Conservation (phyloP, 2,797 vertebrate species). For the Anguilla pacifica region DNA sequence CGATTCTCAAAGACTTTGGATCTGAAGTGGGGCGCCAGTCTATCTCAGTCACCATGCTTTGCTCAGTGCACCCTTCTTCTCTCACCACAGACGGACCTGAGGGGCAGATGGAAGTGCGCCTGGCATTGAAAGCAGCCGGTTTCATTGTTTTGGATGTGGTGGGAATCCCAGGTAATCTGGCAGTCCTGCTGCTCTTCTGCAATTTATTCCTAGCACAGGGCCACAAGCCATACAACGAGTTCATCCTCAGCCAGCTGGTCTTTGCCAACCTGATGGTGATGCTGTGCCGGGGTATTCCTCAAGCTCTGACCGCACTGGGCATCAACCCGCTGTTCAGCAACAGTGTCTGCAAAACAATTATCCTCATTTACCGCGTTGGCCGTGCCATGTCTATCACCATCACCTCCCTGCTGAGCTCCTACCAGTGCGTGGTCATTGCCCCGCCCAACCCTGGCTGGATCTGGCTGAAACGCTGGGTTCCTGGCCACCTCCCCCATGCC, state of each 20-base stretch:
- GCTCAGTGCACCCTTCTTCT: no score
- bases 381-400: background rate
- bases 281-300: background rate
- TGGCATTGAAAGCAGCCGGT: constrained; percentile 45
- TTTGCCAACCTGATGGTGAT: constrained; percentile 45
- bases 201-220: background rate
- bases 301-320: background rate
- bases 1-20: no score
- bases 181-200: background rate
- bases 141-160: constrained; percentile 36
- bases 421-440: constrained; percentile 9
- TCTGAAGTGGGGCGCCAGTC: no score
- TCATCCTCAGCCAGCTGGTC: constrained; percentile 46
- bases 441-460: background rate
- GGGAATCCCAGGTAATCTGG: background rate
- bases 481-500: background rate
- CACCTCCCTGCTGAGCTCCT: constrained; percentile 42
- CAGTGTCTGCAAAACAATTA: background rate
- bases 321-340: background rate
- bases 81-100: background rate
- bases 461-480: background rate
- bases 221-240: constrained; percentile 34
- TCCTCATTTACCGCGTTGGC: background rate
- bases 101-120: constrained; percentile 12
- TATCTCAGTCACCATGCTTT: no score